Evolutionary conservation across 2,797 vertebrate species (phyloP), one percentile per base, ranked within the genome.

Genomic region (Sphenopsis melanotis): DNA sequence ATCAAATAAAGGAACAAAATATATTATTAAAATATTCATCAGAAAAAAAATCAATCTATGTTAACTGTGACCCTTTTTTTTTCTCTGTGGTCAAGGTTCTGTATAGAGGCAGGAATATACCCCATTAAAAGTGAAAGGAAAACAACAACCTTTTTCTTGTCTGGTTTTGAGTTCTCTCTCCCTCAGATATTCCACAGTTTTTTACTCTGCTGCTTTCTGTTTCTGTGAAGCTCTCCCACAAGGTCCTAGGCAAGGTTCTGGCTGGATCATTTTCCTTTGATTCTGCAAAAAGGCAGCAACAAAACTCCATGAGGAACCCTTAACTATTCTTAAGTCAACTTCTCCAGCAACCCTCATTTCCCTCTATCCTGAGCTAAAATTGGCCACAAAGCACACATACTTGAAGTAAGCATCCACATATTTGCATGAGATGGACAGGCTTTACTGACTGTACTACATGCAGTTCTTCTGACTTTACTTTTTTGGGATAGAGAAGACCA

Each of bases 351-450:
- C 3, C 4, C 17, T 63, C 2, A 15, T 86, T 80, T 86, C 30
- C 15, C 9, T 83, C 11, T 20, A 4, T 34, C 39, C 10, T 63
- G 27, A 46, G 4, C 0, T 68, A 66, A 66, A 68, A 53, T 12
- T 37, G 6, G 1, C 26, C 44, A 53, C 15, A 34, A 61, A 44
- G 9, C 15, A 44, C 16, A 61, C 19, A 63, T 1, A 19, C 0
- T 1, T 1, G 0, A 75, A 52, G 15, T 16, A 39, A 66, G 1
- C 12, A 29, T 26, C 5, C 12, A 11, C 29, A 4, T 46, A 55
- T 20, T 59, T 68, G 6, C 27, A 20, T 34, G 36, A 68, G 49
- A 65, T 19, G 18, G n/a, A 29, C 23, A 17, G 21, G 12, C 50
- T 64, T 64, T 41, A 37, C n/a, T 76, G 23, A 50, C 23, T 57